Conservation (phyloP, 2,113 vertebrate species). For the Caloenas nicobarica region DNA sequence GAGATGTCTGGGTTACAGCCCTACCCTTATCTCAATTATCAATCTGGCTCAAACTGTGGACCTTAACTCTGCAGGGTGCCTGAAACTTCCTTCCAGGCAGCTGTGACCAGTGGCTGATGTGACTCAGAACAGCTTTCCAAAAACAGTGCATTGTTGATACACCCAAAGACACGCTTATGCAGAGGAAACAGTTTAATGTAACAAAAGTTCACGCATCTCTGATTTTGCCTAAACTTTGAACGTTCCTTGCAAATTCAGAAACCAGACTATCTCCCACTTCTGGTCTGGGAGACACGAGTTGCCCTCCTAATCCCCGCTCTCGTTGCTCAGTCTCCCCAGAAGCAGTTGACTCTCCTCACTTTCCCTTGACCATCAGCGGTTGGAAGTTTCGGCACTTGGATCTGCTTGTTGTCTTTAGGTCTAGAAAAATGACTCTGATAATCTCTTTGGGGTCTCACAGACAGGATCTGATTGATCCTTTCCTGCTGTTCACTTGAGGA, state of each 20-base stretch:
- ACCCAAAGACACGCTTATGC: background rate
- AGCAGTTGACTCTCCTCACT: background rate
- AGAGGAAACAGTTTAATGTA: background rate
- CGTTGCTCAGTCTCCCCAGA: background rate
- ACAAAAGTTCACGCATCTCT: background rate
- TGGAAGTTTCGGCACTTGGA: background rate
- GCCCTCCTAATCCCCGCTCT: background rate
- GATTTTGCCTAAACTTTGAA: background rate
- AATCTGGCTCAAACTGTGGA: background rate
- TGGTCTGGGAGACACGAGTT: background rate
- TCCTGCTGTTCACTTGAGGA: background rate
- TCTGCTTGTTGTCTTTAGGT: background rate
- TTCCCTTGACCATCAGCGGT: background rate
- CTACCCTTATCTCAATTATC: background rate
- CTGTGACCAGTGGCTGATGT: background rate
- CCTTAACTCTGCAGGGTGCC: background rate
- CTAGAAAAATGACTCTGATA: background rate
- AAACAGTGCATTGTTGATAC: background rate
- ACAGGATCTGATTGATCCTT: background rate
- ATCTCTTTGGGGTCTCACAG: background rate
- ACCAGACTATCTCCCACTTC: background rate
- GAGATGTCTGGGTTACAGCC: background rate
- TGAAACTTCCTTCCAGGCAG: background rate
- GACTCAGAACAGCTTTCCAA: background rate
- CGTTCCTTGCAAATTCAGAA: background rate